phyloP scores from a whole-genome alignment of 2,113 vertebrate genomes.

The Scomber japonicus region DNA sequence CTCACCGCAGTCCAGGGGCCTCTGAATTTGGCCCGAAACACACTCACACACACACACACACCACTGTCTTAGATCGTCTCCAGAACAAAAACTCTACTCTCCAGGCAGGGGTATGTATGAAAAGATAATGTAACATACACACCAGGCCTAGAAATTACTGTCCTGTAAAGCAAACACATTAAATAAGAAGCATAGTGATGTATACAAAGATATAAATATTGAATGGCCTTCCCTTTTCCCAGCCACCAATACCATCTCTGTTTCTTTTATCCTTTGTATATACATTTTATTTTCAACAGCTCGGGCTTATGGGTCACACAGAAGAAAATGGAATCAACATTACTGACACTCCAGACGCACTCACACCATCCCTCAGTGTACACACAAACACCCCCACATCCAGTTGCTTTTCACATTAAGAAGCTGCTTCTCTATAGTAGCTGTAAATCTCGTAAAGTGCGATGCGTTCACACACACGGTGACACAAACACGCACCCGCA shows the following conservation, averaged over 20 bases:
- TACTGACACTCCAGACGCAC: slow-evolving; percentile 15
- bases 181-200: slow-evolving; percentile 5
- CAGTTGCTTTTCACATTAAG: slow-evolving; percentile 61
- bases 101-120: not conserved
- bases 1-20: slow-evolving; percentile 51
- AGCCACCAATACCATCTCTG: not conserved
- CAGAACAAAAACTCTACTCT: slow-evolving; percentile 30
- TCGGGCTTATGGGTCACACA: slow-evolving; percentile 11
- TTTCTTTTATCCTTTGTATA: not conserved
- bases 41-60: slow-evolving; percentile 28
- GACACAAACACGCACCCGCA: slow-evolving; percentile 45
- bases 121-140: not conserved
- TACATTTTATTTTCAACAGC: not conserved
- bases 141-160: not conserved
- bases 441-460: slow-evolving; percentile 42
- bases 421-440: slow-evolving; percentile 28
- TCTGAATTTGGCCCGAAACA: slow-evolving; percentile 40
- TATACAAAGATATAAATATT: slow-evolving; percentile 14
- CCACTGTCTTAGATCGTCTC: slow-evolving; percentile 5
- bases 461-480: slow-evolving; percentile 47
- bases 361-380: slow-evolving; percentile 10
- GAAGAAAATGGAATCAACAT: slow-evolving; percentile 45
- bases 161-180: slow-evolving; percentile 8
- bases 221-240: not conserved
- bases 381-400: slow-evolving; percentile 46